Percentiles rank a stretch among this genome's conserved stretches.
phyloP scores from a whole-genome alignment of 2,888 invertebrate species.

The Unio delphinus region DNA sequence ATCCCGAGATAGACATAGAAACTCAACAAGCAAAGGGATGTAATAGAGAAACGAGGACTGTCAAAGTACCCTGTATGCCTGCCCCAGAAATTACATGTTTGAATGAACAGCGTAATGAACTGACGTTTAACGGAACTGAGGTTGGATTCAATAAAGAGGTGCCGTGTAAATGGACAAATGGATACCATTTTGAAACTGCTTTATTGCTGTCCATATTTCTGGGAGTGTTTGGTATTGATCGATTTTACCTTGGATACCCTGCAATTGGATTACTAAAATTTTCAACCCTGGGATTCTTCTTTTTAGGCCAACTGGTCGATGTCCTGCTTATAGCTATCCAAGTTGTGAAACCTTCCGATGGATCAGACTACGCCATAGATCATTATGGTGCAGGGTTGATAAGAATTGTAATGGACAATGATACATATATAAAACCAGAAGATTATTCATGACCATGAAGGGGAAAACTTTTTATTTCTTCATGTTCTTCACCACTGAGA shows the following conservation, averaged over 20 bases:
- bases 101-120: conserved; percentile 14
- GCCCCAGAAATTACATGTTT: conserved; percentile 86
- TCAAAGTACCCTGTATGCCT: conserved; percentile 81
- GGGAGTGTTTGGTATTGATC: conserved; percentile 97
- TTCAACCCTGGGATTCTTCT: conserved; percentile 96
- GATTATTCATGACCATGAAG: conserved; percentile 10
- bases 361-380: conserved; percentile 92
- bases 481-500: no score
- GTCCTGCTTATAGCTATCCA: conserved; percentile 96
- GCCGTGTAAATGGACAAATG: conserved; percentile 96
- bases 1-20: conserved; percentile 81
- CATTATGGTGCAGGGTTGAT: conserved; percentile 91
- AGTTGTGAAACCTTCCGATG: conserved; percentile 91
- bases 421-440: conserved; percentile 64
- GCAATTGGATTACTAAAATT: conserved; percentile 95
- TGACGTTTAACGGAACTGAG: conserved; percentile 76
- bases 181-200: conserved; percentile 92
- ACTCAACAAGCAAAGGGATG: conserved; percentile 92
- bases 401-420: conserved; percentile 86
- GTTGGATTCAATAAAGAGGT: conserved; percentile 83
- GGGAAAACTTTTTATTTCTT: no score
- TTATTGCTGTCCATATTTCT: conserved; percentile 94
- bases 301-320: conserved; percentile 92
- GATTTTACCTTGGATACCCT: conserved; percentile 98
- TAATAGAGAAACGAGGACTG: conserved; percentile 81